Evolutionary conservation across 2,113 vertebrate species (phyloP).

Genomic region (Phasianus colchicus): DNA sequence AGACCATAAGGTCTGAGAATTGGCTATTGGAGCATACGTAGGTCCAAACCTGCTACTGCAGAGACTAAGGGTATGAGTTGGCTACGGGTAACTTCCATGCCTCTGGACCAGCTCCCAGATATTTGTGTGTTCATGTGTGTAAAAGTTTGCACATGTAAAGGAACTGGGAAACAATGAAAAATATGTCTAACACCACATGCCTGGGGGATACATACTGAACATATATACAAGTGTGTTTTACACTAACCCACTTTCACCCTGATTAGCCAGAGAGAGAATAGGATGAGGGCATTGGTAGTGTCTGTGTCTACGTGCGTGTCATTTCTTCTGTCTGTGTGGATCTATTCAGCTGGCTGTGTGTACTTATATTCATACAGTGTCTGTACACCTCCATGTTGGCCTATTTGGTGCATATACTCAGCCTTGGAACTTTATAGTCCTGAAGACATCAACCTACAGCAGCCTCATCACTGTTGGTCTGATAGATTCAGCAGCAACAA

Average conservation of each 20-base stretch:
- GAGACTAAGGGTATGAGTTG: background rate
- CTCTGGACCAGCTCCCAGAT: background rate
- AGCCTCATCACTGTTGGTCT: background rate
- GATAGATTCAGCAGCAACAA: background rate
- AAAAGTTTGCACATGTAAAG: background rate
- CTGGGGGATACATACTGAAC: background rate
- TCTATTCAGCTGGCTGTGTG: background rate
- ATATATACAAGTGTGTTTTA: background rate
- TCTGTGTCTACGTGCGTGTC: rapidly evolving
- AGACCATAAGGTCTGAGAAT: background rate
- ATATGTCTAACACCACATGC: background rate
- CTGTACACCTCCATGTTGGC: background rate
- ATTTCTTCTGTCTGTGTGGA: background rate
- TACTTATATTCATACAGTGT: background rate
- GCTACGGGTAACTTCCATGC: background rate
- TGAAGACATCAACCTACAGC: background rate
- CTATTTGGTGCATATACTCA: background rate
- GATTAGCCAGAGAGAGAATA: background rate
- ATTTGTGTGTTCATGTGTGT: background rate
- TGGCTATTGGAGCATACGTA: rapidly evolving
- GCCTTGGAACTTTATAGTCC: rapidly evolving
- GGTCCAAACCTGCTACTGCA: background rate
- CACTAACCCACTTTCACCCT: background rate
- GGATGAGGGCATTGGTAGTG: background rate
- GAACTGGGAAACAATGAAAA: background rate